Evolutionary conservation across 2,113 vertebrate species (phyloP).

Genomic region (Eulemur rufifrons): DNA sequence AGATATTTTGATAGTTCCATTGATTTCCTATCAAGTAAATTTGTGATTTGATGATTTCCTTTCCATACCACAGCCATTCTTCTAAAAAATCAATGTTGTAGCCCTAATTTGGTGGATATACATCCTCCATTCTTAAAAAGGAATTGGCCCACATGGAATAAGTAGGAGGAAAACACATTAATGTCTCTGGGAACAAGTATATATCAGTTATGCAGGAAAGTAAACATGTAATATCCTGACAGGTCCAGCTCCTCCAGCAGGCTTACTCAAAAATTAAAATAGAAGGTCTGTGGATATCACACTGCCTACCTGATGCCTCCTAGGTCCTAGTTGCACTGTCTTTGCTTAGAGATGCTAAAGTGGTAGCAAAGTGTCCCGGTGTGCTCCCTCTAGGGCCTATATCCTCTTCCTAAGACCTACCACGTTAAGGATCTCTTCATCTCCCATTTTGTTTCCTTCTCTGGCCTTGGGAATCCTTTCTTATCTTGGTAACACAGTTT

Average conservation of each 20-base stretch:
- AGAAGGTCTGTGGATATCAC: not conserved
- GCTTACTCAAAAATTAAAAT: not conserved
- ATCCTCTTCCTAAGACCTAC: not conserved
- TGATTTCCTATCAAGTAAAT: not conserved
- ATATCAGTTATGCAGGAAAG: not conserved
- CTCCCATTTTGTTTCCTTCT: not conserved
- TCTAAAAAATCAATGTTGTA: not conserved
- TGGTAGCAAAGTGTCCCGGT: not conserved
- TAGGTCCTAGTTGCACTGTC: not conserved
- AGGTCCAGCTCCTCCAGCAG: not conserved
- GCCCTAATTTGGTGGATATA: not conserved
- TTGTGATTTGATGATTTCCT: not conserved
- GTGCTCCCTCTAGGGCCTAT: fast-evolving
- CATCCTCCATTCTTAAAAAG: not conserved
- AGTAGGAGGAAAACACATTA: not conserved
- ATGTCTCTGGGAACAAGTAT: not conserved
- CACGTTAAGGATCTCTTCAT: not conserved
- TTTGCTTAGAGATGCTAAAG: not conserved
- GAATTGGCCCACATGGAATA: not conserved
- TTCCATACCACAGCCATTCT: not conserved
- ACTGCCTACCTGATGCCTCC: fast-evolving
- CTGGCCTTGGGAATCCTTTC: not conserved
- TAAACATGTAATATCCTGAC: fast-evolving
- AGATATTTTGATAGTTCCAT: not conserved
- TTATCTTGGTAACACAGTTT: not conserved